phyloP scores from a whole-genome alignment of 2,888 invertebrate species.

The Tribolium freemani region DNA sequence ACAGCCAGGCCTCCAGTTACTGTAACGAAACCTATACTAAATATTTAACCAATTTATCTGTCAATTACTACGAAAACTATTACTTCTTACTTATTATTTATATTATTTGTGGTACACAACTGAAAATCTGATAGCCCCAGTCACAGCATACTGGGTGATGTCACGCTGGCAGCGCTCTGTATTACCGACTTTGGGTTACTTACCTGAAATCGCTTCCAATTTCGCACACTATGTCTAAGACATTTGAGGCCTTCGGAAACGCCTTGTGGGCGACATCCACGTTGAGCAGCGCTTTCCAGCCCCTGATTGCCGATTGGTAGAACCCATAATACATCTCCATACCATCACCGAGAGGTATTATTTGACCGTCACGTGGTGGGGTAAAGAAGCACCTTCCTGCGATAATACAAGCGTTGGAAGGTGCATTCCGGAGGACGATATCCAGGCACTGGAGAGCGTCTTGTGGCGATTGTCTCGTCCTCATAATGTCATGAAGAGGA shows the following conservation, averaged over 20 bases:
- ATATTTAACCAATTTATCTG: too few relatives aligned
- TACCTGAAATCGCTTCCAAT: constrained; percentile 16
- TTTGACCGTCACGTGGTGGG: constrained; percentile 53
- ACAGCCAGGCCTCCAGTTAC: too few relatives aligned
- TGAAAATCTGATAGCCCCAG: too few relatives aligned
- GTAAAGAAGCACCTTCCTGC: constrained; percentile 58
- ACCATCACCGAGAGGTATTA: constrained; percentile 80
- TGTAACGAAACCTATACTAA: too few relatives aligned
- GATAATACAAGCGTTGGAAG: constrained; percentile 63
- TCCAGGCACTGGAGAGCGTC: constrained; percentile 85
- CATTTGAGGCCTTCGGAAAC: constrained; percentile 74
- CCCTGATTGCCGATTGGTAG: constrained; percentile 92
- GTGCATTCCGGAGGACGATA: constrained; percentile 81
- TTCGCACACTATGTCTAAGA: constrained; percentile 68
- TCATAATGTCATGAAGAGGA: constrained; percentile 50
- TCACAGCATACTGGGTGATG: too few relatives aligned
- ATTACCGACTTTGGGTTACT: too few relatives aligned
- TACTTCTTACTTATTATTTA: too few relatives aligned
- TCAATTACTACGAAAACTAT: too few relatives aligned
- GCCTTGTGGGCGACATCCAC: constrained; percentile 91
- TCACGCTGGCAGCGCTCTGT: too few relatives aligned
- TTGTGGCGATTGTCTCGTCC: constrained; percentile 67
- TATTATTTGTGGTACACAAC: too few relatives aligned
- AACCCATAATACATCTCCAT: constrained; percentile 94
- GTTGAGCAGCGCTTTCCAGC: constrained; percentile 90